Percentiles rank a stretch among this genome's conserved stretches.
phyloP scores from a whole-genome alignment of 30 jellyfish, hydroid and myxozoan species.

The Aurelia coerulea region DNA sequence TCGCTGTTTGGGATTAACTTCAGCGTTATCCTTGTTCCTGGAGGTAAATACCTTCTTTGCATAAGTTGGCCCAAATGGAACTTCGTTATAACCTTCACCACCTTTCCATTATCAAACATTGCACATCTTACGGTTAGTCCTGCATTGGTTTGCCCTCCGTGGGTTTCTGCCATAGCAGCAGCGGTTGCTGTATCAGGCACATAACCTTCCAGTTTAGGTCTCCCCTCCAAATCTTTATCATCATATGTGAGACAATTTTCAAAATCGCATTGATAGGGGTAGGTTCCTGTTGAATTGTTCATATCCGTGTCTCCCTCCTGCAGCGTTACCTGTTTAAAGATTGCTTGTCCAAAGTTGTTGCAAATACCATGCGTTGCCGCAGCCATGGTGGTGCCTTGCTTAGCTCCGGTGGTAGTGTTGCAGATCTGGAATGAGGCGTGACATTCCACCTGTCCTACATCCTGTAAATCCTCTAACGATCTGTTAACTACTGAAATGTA shows the following conservation, averaged over 20 bases:
- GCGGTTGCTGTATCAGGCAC: too few relatives aligned
- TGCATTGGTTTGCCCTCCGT: too few relatives aligned
- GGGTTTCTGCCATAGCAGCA: too few relatives aligned
- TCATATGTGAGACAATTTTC: neutral
- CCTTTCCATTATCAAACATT: too few relatives aligned
- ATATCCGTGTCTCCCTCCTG: conserved; percentile 7
- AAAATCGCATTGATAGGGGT: conserved; percentile 3
- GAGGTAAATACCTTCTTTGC: too few relatives aligned
- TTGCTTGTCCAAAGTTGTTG: neutral
- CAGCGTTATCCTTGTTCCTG: too few relatives aligned
- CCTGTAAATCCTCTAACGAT: neutral
- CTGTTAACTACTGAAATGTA: neutral
- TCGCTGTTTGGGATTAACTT: too few relatives aligned
- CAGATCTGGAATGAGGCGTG: neutral
- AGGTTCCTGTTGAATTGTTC: conserved; percentile 1
- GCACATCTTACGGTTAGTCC: too few relatives aligned
- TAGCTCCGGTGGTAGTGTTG: too few relatives aligned
- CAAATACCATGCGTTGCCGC: neutral
- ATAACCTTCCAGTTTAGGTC: neutral
- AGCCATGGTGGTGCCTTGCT: too few relatives aligned
- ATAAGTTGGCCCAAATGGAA: too few relatives aligned
- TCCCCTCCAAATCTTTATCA: conserved; percentile 4
- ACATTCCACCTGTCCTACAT: neutral
- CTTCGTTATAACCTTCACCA: too few relatives aligned
- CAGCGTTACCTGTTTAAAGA: conserved; percentile 1